These are phyloP conservation scores for Aphidoletes aphidimyza DNA, from an alignment of 2,888 invertebrate species.

Conservation along the genomic window DNA sequence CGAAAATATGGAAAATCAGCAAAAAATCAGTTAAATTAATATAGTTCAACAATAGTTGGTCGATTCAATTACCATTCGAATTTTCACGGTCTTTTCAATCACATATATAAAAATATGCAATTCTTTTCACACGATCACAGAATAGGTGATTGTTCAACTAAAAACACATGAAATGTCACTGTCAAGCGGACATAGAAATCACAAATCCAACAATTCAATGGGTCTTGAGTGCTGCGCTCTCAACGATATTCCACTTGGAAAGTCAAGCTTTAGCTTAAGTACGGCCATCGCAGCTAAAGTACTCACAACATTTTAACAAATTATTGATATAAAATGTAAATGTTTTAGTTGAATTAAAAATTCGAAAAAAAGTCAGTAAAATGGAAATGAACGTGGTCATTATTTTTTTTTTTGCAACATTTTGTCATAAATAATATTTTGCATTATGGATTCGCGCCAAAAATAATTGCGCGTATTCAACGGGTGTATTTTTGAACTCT, in stretches of 20 bases:
- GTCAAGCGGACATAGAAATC: slow-evolving; percentile 39
- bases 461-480: no score
- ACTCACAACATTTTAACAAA: no score
- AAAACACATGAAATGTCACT: slow-evolving; percentile 47
- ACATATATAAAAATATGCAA: slow-evolving; percentile 32
- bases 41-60: neutral
- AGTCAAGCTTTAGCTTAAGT: neutral
- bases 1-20: neutral
- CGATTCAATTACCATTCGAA: slow-evolving; percentile 5
- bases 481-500: no score
- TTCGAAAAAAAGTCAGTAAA: no score
- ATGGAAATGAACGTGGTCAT: no score
- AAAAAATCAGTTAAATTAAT: neutral
- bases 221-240: neutral
- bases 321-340: no score
- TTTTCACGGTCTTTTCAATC: neutral
- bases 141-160: neutral
- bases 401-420: no score
- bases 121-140: slow-evolving; percentile 6
- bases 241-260: neutral
- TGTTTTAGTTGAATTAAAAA: no score
- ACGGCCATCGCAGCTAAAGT: neutral
- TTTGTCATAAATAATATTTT: no score
- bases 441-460: no score
- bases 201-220: neutral